Base-by-base conservation (phyloP, 2,113 vertebrate species). In the Nicator chloris region DNA sequence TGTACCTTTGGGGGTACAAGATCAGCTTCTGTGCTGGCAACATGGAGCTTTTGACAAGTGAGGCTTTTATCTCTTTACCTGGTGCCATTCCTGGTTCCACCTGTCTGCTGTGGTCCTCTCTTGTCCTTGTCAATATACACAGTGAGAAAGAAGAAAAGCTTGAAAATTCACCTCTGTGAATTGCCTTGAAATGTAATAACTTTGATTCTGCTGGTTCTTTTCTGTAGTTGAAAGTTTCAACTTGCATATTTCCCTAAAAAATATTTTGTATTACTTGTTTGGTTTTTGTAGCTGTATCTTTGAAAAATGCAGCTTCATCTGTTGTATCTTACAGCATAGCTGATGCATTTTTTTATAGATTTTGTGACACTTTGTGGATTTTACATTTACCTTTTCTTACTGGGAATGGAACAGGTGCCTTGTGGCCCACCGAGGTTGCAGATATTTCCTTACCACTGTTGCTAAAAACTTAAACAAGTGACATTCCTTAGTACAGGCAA, bases 261-360 rank as follows among this genome's bases (percentile, higher is more conserved):
- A 12, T 70, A 33, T 1, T 45, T 51, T 23, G 7, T 65, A 2
- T 75, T 71, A 9, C 0, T 0, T 63, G 10, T 13, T 26, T 49
- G 19, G 3, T 50, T 26, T 66, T 75, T 70, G 3, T 45, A 88
- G 22, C 31, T 86, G 0, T 37, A 6, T 40, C 19, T 89, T 68
- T 22, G 51, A 49, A 63, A 88, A 80, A 31, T 12, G 3, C 26
- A 39, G 12, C 31, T 64, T 63, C 15, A 37, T 49, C 33, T 77
- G 40, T 69, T 15, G 8, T 61, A 7, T 31, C 15, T 69, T 47
- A 26, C 0, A 63, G 42, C 26, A 44, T 1, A 68, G 68, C 6
- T 81, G 60, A 20, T 60, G 21, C 8, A 6, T 69, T 69, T 23
- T 23, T 30, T 47, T 11, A 9, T 10, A n/a, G 49, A 13, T 81